phyloP scores from a whole-genome alignment of 2,888 invertebrate genomes.

The Lasiommata megera region DNA sequence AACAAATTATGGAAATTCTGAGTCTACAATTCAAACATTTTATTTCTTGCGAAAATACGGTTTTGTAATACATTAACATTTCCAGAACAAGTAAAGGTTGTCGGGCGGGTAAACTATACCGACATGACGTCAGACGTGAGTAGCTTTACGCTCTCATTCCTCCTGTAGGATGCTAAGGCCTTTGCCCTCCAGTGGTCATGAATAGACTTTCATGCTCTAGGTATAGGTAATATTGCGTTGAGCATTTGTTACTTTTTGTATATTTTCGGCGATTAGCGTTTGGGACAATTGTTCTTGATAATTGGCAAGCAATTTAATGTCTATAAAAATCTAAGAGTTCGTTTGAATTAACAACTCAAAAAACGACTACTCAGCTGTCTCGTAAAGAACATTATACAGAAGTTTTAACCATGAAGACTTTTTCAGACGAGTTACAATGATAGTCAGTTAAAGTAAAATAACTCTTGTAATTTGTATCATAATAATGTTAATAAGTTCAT shows the following conservation, averaged over 20 bases:
- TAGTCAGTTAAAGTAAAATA: too few relatives aligned
- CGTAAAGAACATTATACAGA: too few relatives aligned
- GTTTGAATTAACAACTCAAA: neutral
- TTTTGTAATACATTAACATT: neutral
- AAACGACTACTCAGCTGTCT: too few relatives aligned
- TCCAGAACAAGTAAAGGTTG: constrained; percentile 1
- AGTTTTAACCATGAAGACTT: too few relatives aligned
- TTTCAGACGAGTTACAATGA: too few relatives aligned
- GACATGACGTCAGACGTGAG: neutral
- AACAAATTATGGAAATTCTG: too few relatives aligned
- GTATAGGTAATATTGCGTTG: constrained; percentile 3
- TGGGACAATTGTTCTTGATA: neutral
- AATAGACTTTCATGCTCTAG: constrained; percentile 6
- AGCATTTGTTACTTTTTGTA: neutral
- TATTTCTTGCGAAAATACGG: neutral
- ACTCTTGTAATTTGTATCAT: too few relatives aligned
- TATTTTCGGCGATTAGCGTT: neutral
- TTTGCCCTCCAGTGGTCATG: constrained; percentile 10
- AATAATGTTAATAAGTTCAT: too few relatives aligned
- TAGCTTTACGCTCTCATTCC: constrained; percentile 17
- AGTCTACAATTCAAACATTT: neutral
- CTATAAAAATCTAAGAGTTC: neutral
- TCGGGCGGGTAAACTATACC: neutral
- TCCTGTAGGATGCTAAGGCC: constrained; percentile 5
- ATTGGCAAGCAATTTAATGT: neutral